Evolutionary conservation across 2,888 invertebrate species (phyloP).

Genomic region (Drosophila bunnanda): DNA sequence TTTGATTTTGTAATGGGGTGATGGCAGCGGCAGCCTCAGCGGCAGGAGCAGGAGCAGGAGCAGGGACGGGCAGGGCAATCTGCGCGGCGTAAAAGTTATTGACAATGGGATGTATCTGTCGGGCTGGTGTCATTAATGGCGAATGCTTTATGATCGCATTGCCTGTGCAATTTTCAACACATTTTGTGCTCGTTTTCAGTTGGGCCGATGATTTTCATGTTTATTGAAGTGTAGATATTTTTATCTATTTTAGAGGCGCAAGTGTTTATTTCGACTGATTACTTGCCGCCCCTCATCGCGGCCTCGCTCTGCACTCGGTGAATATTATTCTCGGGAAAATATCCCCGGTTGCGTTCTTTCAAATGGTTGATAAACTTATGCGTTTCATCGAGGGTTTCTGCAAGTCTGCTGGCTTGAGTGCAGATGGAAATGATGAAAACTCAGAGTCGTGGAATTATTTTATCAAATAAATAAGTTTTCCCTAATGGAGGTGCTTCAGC

Average conservation of each 20-base stretch:
- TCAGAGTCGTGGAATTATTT: conserved; percentile 9
- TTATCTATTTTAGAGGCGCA: conserved; percentile 79
- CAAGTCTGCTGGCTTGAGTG: conserved; percentile 12
- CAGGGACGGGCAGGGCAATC: conserved; percentile 62
- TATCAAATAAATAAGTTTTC: conserved; percentile 57
- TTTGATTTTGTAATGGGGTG: conserved; percentile 69
- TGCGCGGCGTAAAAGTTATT: conserved; percentile 81
- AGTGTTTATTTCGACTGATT: conserved; percentile 80
- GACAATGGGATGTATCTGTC: conserved; percentile 83
- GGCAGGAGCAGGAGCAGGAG: background rate
- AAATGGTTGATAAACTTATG: conserved; percentile 65
- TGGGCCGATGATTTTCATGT: conserved; percentile 76
- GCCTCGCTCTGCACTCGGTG: conserved; percentile 11
- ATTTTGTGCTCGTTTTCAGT: conserved; percentile 64
- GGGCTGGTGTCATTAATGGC: conserved; percentile 82
- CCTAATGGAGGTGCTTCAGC: conserved; percentile 45
- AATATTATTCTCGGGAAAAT: conserved; percentile 52
- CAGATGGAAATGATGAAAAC: background rate
- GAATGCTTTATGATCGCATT: conserved; percentile 82
- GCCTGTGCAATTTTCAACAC: conserved; percentile 79
- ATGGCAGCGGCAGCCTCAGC: conserved; percentile 6
- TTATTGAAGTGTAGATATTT: conserved; percentile 81
- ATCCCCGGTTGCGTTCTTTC: conserved; percentile 35
- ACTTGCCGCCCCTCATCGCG: conserved; percentile 48
- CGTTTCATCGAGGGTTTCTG: conserved; percentile 43